phyloP scores from a whole-genome alignment of 2,797 vertebrate genomes.

The Rhincodon typus region DNA sequence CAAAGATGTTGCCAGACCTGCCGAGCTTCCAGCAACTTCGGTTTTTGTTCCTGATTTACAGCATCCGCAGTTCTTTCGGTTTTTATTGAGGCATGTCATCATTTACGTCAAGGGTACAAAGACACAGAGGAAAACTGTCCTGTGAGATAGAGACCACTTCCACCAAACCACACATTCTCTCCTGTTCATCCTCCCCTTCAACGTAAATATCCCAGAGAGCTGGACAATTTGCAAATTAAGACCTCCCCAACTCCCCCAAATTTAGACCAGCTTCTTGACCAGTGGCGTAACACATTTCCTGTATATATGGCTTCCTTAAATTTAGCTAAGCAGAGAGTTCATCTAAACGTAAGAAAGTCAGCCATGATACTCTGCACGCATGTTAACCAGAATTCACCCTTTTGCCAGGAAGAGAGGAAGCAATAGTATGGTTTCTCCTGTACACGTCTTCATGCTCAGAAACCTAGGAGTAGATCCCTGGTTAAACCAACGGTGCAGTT shows the following conservation, averaged over 20 bases:
- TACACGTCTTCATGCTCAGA: background rate
- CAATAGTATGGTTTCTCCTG: background rate
- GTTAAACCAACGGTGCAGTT: background rate
- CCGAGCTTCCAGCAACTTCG: no score
- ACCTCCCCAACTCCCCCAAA: background rate
- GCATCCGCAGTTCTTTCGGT: no score
- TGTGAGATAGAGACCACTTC: no score
- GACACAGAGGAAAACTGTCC: background rate
- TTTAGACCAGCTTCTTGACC: background rate
- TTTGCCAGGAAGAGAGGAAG: background rate
- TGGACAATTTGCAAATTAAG: background rate
- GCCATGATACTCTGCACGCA: background rate
- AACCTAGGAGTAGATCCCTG: background rate
- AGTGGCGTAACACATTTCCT: background rate
- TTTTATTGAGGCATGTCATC: background rate
- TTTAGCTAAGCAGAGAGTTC: background rate
- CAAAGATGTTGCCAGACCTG: no score
- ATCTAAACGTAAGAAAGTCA: background rate
- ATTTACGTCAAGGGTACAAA: background rate
- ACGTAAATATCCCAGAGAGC: background rate
- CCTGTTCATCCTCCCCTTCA: no score
- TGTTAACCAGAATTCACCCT: background rate
- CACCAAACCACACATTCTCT: background rate
- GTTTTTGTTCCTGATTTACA: no score
- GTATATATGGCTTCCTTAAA: background rate